These are phyloP conservation scores for Chelmon rostratus DNA, from an alignment of 2,797 vertebrate species.

Conservation along the genomic window DNA sequence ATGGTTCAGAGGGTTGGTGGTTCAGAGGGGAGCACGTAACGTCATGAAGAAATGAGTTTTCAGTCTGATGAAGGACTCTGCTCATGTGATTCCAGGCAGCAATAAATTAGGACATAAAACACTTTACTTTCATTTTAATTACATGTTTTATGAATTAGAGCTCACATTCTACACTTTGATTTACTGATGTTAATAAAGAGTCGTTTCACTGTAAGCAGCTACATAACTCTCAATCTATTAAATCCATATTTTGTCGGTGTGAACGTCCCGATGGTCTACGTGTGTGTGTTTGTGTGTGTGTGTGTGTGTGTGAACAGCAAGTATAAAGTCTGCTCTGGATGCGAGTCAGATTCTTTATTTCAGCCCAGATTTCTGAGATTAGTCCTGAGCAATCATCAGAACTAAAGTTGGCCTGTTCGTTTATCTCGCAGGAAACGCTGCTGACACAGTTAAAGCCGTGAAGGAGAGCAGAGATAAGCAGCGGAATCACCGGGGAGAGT, in stretches of 20 bases:
- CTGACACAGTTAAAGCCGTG: slow-evolving; percentile 36
- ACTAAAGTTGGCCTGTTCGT: slow-evolving; percentile 20
- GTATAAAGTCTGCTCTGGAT: background rate
- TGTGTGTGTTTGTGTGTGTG: no score
- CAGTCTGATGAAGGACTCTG: slow-evolving; percentile 35
- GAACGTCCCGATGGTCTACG: background rate
- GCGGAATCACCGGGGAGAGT: background rate
- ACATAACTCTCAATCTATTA: slow-evolving; percentile 36
- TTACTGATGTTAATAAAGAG: slow-evolving; percentile 43
- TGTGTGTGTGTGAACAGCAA: no score
- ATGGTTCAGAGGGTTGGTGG: background rate
- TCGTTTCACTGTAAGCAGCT: slow-evolving; percentile 3
- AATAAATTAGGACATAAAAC: slow-evolving; percentile 12
- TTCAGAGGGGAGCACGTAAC: slow-evolving; percentile 31
- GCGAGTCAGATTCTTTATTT: slow-evolving; percentile 3
- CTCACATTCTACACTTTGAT: slow-evolving; percentile 11
- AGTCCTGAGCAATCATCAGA: slow-evolving; percentile 45
- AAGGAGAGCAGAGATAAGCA: slow-evolving; percentile 39
- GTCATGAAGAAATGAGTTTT: slow-evolving; percentile 47
- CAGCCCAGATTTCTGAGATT: slow-evolving; percentile 14
- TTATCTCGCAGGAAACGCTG: slow-evolving; percentile 1
- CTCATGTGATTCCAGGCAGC: background rate
- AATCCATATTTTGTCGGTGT: slow-evolving; percentile 30
- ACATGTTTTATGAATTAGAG: slow-evolving; percentile 5
- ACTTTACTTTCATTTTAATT: slow-evolving; percentile 22